phyloP scores from a whole-genome alignment of 2,113 vertebrate species.

The Hucho hucho region DNA sequence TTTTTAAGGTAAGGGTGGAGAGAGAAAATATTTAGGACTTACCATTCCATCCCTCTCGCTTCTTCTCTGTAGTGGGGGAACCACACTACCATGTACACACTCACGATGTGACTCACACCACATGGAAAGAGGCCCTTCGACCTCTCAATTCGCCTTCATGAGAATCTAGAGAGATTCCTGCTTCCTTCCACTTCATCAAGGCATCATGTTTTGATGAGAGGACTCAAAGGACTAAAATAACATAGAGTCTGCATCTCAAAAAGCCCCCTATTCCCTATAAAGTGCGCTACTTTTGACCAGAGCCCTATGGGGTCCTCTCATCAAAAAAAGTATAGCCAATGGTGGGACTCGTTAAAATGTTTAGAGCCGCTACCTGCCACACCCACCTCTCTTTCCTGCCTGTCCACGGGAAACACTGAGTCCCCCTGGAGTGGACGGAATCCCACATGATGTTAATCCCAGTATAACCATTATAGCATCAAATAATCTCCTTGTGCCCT shows the following conservation, averaged over 20 bases:
- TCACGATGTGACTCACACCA: slow-evolving; percentile 46
- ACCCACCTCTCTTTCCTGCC: slow-evolving; percentile 25
- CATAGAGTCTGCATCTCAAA: too few species aligned
- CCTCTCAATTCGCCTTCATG: slow-evolving; percentile 24
- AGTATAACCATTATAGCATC: slow-evolving; percentile 42
- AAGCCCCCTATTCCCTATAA: too few species aligned
- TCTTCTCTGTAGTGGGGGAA: slow-evolving; percentile 43
- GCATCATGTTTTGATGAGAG: too few species aligned
- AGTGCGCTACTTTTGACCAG: neutral
- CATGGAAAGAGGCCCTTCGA: neutral
- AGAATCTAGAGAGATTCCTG: slow-evolving; percentile 11
- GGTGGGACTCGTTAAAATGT: neutral
- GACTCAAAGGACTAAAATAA: too few species aligned
- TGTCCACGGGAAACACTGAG: slow-evolving; percentile 62
- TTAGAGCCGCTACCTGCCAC: neutral
- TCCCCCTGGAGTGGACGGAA: slow-evolving; percentile 49
- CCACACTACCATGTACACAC: slow-evolving; percentile 30
- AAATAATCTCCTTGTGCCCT: slow-evolving; percentile 20
- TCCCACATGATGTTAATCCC: slow-evolving; percentile 39
- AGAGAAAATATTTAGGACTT: slow-evolving; percentile 3
- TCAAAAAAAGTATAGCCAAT: neutral
- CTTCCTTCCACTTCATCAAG: slow-evolving; percentile 11
- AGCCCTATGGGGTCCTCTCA: too few species aligned
- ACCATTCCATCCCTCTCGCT: slow-evolving; percentile 12
- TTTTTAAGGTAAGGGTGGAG: slow-evolving; percentile 55